Percentiles rank a stretch among this genome's conserved stretches.
These are phyloP conservation scores for Mesembrinibis cayennensis DNA, from an alignment of 2,113 vertebrate genomes.

Conservation along the genomic window DNA sequence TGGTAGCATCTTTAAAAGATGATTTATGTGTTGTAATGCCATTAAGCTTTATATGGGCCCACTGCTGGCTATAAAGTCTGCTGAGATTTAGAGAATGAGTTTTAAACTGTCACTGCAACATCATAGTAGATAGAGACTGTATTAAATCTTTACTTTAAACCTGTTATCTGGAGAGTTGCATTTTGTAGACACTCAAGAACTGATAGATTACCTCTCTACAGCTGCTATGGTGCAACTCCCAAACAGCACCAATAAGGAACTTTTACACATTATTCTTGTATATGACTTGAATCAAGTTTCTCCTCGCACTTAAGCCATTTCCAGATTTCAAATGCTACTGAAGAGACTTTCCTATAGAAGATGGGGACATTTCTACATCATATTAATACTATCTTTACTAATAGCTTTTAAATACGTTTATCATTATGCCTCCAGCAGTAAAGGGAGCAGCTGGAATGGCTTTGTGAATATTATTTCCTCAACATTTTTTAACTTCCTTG, in stretches of 20 bases:
- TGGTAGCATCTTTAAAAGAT: slow-evolving; percentile 96
- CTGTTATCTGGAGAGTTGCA: slow-evolving; percentile 88
- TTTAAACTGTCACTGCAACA: slow-evolving; percentile 93
- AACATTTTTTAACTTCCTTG: background rate
- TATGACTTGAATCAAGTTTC: slow-evolving; percentile 46
- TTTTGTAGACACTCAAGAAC: slow-evolving; percentile 88
- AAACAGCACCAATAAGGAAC: slow-evolving; percentile 64
- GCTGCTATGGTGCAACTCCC: slow-evolving; percentile 52
- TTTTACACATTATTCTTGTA: slow-evolving; percentile 65
- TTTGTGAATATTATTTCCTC: background rate
- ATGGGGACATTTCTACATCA: background rate
- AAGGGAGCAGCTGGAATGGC: background rate
- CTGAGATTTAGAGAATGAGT: slow-evolving; percentile 92
- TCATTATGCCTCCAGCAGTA: background rate
- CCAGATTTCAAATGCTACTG: slow-evolving; percentile 16
- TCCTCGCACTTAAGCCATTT: slow-evolving; percentile 52
- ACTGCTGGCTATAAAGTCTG: slow-evolving; percentile 89
- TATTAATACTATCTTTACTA: background rate
- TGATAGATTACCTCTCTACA: slow-evolving; percentile 84
- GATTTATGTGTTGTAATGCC: slow-evolving; percentile 97
- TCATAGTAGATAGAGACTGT: slow-evolving; percentile 82
- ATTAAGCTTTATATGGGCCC: slow-evolving; percentile 95
- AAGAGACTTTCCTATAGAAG: background rate
- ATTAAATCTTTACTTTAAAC: slow-evolving; percentile 92
- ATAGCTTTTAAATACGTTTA: background rate